Conservation (phyloP, 1,140 invertebrate species). For the Medauroidea extradentata region DNA sequence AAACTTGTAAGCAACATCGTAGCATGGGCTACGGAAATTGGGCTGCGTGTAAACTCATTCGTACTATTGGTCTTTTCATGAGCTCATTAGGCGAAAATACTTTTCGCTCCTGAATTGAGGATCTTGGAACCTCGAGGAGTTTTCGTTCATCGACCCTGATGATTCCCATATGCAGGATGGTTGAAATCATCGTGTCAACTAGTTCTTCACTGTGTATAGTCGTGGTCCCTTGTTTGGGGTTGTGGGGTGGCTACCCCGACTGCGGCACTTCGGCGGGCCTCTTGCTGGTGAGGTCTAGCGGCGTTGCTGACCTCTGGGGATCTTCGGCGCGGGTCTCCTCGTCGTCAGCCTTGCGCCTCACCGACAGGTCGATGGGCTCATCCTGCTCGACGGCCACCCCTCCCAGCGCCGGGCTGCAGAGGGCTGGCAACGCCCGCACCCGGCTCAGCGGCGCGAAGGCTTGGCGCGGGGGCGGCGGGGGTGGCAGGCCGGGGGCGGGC, state of each 20-base stretch:
- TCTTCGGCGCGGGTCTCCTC: not conserved
- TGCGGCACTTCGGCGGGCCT: constrained; percentile 4
- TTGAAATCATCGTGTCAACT: too few species aligned
- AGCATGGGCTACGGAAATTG: too few species aligned
- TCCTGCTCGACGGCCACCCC: constrained; percentile 57
- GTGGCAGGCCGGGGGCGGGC: constrained; percentile 7
- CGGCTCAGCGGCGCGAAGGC: constrained; percentile 49
- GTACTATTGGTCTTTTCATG: too few species aligned
- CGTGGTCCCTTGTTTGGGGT: too few species aligned
- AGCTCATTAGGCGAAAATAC: too few species aligned
- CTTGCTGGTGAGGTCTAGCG: constrained; percentile 11
- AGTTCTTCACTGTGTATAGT: too few species aligned
- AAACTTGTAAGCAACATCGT: too few species aligned
- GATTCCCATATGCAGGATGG: too few species aligned
- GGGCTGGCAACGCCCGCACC: constrained; percentile 49
- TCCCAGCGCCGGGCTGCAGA: constrained; percentile 56
- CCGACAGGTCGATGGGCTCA: constrained; percentile 67
- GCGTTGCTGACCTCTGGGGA: not conserved
- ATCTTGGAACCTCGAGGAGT: too few species aligned
- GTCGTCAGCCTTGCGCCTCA: constrained; percentile 27
- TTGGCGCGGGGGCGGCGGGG: not conserved
- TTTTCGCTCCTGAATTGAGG: too few species aligned
- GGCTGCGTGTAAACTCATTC: too few species aligned
- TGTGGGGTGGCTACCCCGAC: not conserved
- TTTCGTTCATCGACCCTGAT: too few species aligned